phyloP scores from a whole-genome alignment of 2,888 invertebrate species.

The Aquatica leii region DNA sequence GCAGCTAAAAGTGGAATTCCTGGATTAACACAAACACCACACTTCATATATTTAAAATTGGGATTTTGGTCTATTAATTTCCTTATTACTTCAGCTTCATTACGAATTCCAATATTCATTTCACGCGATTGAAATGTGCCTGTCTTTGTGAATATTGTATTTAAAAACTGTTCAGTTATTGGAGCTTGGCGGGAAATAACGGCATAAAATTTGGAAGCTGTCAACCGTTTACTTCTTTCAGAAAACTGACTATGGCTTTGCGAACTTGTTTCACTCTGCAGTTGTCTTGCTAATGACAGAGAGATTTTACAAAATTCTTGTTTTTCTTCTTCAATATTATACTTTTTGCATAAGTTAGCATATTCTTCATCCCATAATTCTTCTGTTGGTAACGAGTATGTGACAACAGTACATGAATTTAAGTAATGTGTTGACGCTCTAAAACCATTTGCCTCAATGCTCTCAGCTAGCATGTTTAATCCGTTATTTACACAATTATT shows the following conservation, averaged over 20 bases:
- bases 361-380: conserved; percentile 2
- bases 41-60: background rate
- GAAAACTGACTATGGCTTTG: conserved; percentile 4
- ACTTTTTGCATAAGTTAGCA: conserved; percentile 1
- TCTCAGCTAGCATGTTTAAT: background rate
- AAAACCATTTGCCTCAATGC: background rate
- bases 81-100: no score
- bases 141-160: conserved; percentile 1
- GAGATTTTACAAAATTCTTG: conserved; percentile 3
- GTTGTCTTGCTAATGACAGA: background rate
- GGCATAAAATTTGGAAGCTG: no score
- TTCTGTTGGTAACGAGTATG: no score
- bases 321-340: conserved; percentile 5
- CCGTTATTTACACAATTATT: background rate
- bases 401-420: background rate
- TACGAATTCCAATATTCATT: background rate
- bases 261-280: conserved; percentile 1
- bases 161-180: conserved; percentile 2
- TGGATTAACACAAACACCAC: no score
- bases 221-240: conserved; percentile 1
- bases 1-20: background rate
- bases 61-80: conserved; percentile 3
- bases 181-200: background rate
- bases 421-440: background rate
- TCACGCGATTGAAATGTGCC: background rate